Evolutionary conservation across 2,113 vertebrate species (phyloP).

Genomic region (Capra hircus): DNA sequence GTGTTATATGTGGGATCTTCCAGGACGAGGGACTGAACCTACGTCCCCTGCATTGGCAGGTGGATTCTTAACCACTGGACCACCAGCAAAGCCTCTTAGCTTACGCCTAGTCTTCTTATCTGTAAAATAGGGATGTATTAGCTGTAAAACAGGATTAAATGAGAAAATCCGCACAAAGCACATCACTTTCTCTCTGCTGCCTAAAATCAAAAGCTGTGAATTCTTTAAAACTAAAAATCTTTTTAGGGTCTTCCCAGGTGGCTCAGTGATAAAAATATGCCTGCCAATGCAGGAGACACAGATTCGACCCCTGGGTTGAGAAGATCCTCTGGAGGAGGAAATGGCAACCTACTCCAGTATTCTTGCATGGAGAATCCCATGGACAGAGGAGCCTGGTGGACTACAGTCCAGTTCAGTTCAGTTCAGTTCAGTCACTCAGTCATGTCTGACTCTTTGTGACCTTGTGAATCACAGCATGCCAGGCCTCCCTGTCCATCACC

Average conservation of each 20-base stretch:
- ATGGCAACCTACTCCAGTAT: not conserved
- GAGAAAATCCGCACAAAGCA: not conserved
- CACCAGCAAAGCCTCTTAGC: not conserved
- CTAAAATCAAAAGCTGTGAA: not conserved
- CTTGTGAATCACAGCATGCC: fast-evolving
- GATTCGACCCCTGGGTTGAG: not conserved
- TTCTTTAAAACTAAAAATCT: not conserved
- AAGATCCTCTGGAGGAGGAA: not conserved
- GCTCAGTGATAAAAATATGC: not conserved
- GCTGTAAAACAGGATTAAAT: not conserved
- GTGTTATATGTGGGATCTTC: not conserved
- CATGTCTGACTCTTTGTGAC: fast-evolving
- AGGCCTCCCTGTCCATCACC: too few species aligned
- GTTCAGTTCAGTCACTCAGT: too few species aligned
- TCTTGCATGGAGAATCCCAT: not conserved
- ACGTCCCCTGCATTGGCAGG: not conserved
- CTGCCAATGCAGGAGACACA: not conserved
- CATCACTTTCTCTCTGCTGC: not conserved
- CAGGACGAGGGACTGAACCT: not conserved
- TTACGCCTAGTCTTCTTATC: not conserved
- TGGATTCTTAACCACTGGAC: not conserved
- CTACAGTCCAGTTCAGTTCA: not conserved
- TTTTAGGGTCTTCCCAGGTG: not conserved
- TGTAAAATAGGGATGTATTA: not conserved
- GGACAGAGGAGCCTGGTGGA: not conserved